A percentile compares a stretch with the other conserved stretches of the same genome.
Conservation (phyloP, 2,113 vertebrate genomes). For the Gymnogyps californianus region DNA sequence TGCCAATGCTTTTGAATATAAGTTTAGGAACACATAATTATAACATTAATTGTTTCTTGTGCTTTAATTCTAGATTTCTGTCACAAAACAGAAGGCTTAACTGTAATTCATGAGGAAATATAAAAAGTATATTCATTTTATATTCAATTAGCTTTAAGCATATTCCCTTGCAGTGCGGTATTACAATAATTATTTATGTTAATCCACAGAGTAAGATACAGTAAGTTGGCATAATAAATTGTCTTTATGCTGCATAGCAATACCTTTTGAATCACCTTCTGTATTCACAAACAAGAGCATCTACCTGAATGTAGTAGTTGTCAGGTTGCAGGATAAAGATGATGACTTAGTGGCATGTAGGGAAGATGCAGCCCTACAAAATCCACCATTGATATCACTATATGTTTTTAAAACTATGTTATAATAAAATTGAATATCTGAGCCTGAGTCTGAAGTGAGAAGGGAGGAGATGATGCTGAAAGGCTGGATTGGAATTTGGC, state of each 20-base stretch:
- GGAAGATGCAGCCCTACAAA: not conserved
- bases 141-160: constrained; percentile 43
- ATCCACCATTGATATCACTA: not conserved
- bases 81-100: constrained; percentile 64
- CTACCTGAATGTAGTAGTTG: not conserved
- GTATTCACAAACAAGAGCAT: not conserved
- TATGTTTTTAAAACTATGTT: not conserved
- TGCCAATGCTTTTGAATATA: constrained; percentile 37
- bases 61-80: constrained; percentile 68
- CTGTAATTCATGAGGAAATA: constrained; percentile 31
- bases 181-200: constrained; percentile 50
- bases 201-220: constrained; percentile 25
- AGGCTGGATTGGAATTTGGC: constrained; percentile 34
- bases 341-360: not conserved
- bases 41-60: constrained; percentile 65
- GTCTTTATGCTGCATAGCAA: not conserved
- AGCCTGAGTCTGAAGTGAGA: not conserved
- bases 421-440: not conserved
- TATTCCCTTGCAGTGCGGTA: constrained; percentile 22
- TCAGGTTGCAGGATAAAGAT: not conserved
- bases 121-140: constrained; percentile 40
- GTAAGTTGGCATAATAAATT: not conserved
- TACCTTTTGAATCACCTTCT: not conserved
- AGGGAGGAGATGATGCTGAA: not conserved
- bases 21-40: constrained; percentile 47